Percentiles rank a stretch among this genome's conserved stretches.
phyloP scores from a whole-genome alignment of 2,797 vertebrate genomes.

The Nannoperca australis region DNA sequence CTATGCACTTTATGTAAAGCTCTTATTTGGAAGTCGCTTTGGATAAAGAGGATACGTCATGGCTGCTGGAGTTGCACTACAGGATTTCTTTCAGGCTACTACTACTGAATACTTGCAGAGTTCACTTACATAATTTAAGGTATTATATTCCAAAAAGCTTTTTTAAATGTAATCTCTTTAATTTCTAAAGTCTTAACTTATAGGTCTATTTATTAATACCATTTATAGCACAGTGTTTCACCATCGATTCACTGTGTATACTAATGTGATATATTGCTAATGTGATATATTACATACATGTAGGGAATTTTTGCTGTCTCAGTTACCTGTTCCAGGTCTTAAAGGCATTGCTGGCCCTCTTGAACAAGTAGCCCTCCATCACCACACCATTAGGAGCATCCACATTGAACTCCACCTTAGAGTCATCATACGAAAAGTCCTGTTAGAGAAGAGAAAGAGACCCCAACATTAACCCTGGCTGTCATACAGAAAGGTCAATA shows the following conservation, averaged over 20 bases:
- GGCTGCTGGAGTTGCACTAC: not conserved
- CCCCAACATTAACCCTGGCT: slow-evolving; percentile 1
- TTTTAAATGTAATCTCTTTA: not conserved
- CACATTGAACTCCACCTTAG: slow-evolving; percentile 93
- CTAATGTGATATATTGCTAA: no score
- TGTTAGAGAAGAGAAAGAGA: slow-evolving; percentile 58
- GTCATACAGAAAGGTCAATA: not conserved
- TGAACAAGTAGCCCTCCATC: slow-evolving; percentile 99
- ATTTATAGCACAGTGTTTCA: not conserved
- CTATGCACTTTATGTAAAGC: no score
- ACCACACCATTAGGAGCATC: slow-evolving; percentile 96
- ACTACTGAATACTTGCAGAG: not conserved
- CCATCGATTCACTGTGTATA: not conserved
- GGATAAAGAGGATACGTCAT: no score
- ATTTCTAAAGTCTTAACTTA: not conserved
- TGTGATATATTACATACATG: not conserved
- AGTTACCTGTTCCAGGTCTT: slow-evolving; percentile 97
- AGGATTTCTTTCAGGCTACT: not conserved
- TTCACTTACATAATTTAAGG: not conserved
- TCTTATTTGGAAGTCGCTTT: no score
- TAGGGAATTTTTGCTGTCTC: not conserved
- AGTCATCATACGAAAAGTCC: slow-evolving; percentile 96
- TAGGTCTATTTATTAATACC: not conserved
- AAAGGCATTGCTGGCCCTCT: slow-evolving; percentile 98
- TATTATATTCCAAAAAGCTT: no score